Evolutionary conservation across 2,888 invertebrate species (phyloP), one percentile per base, ranked within the genome.

Genomic region (Hecatera dysodea): DNA sequence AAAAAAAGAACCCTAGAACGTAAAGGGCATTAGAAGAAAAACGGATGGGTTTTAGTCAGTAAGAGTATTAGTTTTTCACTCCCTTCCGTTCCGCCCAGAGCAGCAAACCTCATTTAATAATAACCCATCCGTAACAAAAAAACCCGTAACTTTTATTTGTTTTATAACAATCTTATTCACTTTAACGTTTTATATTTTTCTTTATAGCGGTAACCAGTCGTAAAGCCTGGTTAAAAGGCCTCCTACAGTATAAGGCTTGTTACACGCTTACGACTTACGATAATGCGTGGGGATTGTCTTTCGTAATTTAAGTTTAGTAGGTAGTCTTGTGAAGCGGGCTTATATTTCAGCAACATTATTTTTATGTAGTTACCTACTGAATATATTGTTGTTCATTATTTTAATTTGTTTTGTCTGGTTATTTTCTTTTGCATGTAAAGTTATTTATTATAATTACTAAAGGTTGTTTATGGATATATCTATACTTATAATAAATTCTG

Each of bases 81-180:
- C n/a, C n/a, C n/a, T n/a, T n/a, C n/a, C n/a, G n/a, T n/a, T n/a
- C n/a, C n/a, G n/a, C n/a, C n/a, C n/a, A n/a, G n/a, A n/a, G n/a
- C n/a, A n/a, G n/a, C n/a, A n/a, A n/a, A n/a, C n/a, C n/a, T n/a
- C n/a, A n/a, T n/a, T n/a, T n/a, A n/a, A n/a, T n/a, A n/a, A n/a
- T n/a, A n/a, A n/a, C n/a, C n/a, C n/a, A n/a, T n/a, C n/a, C n/a
- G n/a, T n/a, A n/a, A n/a, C n/a, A n/a, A n/a, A n/a, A n/a, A n/a
- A n/a, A n/a, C n/a, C n/a, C n/a, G n/a, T n/a, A n/a, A 63, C 42
- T 71, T 76, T 80, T 70, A 60, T 80, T 75, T 70, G 70, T 75
- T 57, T 62, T 60, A 88, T 86, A 89, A 87, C 86, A 80, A 83
- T 86, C 85, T 87, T 85, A 87, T 86, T 88, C 78, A 86, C 76